Evolutionary conservation across 2,888 invertebrate genomes (phyloP).

Genomic region (Campoletis raptor): DNA sequence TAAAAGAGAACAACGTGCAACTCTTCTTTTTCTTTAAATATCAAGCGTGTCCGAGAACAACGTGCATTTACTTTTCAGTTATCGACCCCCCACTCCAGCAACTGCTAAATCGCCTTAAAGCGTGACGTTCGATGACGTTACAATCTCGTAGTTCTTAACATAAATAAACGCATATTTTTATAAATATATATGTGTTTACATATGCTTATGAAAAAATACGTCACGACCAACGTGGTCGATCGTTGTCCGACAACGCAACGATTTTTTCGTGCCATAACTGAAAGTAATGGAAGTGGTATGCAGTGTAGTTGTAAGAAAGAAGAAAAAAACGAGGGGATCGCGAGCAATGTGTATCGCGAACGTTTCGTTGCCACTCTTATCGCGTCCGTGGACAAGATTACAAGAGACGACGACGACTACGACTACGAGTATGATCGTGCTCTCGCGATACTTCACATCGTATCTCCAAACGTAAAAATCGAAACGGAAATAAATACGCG

Average conservation of each 20-base stretch:
- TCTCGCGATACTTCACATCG: conserved; percentile 40
- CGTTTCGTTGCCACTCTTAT: conserved; percentile 48
- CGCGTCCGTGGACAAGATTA: conserved; percentile 39
- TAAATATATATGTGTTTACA: background rate
- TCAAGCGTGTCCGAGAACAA: too few relatives aligned
- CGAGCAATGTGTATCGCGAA: conserved; percentile 35
- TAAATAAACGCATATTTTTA: background rate
- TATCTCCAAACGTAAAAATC: conserved; percentile 12
- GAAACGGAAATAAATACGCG: background rate
- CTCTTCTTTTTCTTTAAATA: too few relatives aligned
- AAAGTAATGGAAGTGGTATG: conserved; percentile 19
- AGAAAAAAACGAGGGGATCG: conserved; percentile 27
- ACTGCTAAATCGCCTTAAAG: too few relatives aligned
- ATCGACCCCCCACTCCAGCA: too few relatives aligned
- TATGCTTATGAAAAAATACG: conserved; percentile 12
- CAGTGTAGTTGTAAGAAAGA: background rate
- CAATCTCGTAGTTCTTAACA: conserved; percentile 2
- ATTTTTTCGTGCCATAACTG: conserved; percentile 13
- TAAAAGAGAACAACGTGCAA: too few relatives aligned
- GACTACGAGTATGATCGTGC: conserved; percentile 34
- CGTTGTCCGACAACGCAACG: conserved; percentile 46
- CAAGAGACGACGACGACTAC: conserved; percentile 12
- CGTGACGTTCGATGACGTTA: conserved; percentile 53
- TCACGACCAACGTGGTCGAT: conserved; percentile 39
- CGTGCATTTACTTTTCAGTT: too few relatives aligned